Conservation (phyloP, 2,888 invertebrate species). For the Teleiodes luculella region DNA sequence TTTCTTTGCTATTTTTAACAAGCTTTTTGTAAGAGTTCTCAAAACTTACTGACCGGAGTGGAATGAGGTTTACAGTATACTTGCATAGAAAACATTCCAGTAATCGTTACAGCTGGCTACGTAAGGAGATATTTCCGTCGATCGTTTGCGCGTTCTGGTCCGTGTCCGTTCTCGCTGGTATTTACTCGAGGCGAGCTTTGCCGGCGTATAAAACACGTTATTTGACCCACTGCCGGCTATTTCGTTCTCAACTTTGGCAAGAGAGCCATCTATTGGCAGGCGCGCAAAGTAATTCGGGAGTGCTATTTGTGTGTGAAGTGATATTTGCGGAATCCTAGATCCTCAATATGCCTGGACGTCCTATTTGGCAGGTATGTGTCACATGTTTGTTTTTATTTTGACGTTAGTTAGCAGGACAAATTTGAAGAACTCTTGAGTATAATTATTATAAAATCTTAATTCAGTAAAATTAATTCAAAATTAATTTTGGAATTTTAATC, state of each 20-base stretch:
- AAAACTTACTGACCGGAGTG: not conserved
- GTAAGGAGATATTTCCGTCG: slow-evolving; percentile 71
- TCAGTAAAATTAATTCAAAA: too few species aligned
- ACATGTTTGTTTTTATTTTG: not conserved
- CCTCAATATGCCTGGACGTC: slow-evolving; percentile 85
- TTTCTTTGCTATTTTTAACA: not conserved
- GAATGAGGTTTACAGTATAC: slow-evolving; percentile 1
- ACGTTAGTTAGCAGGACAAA: too few species aligned
- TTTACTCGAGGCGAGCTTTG: slow-evolving; percentile 61
- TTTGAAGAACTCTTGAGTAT: too few species aligned
- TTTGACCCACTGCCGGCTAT: slow-evolving; percentile 70
- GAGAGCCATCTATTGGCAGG: slow-evolving; percentile 74
- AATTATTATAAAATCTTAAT: too few species aligned
- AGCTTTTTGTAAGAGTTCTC: not conserved
- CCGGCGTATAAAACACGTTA: slow-evolving; percentile 76
- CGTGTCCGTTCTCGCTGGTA: slow-evolving; percentile 66
- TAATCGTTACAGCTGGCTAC: slow-evolving; percentile 43
- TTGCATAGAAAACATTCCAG: slow-evolving; percentile 35
- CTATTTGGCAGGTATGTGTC: slow-evolving; percentile 84
- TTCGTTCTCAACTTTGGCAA: slow-evolving; percentile 70
- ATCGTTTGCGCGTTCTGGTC: slow-evolving; percentile 59
- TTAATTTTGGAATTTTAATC: too few species aligned
- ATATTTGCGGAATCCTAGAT: slow-evolving; percentile 36
- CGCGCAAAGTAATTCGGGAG: slow-evolving; percentile 53
- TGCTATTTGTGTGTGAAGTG: slow-evolving; percentile 46